Evolutionary conservation across 2,113 vertebrate genomes (phyloP).

Genomic region (Menidia beryllina): DNA sequence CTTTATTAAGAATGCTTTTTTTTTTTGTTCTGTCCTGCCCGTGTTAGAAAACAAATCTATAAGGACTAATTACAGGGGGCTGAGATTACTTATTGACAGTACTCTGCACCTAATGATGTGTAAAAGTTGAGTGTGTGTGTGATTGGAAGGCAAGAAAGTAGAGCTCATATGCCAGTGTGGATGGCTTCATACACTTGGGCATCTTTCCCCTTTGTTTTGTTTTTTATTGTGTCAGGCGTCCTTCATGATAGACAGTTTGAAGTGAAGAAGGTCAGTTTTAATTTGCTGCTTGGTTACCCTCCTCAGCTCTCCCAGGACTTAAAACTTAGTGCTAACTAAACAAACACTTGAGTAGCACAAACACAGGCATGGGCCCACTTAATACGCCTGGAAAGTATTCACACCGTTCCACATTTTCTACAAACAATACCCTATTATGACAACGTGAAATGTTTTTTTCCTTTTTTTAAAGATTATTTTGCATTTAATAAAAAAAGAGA

Average conservation of each 20-base stretch:
- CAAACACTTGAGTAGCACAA: conserved; percentile 26
- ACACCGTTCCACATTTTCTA: too few species aligned
- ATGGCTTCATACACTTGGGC: conserved; percentile 35
- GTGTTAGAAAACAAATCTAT: conserved; percentile 59
- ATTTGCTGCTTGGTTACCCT: conserved; percentile 79
- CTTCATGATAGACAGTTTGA: conserved; percentile 73
- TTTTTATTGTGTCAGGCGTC: conserved; percentile 46
- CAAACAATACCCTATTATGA: too few species aligned
- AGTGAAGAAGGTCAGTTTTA: conserved; percentile 75
- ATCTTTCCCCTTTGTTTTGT: conserved; percentile 44
- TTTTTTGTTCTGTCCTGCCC: conserved; percentile 56
- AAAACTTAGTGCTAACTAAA: conserved; percentile 60
- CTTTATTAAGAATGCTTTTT: conserved; percentile 58
- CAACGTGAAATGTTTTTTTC: too few species aligned
- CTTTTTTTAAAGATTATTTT: too few species aligned
- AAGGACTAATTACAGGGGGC: conserved; percentile 66
- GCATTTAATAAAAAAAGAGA: too few species aligned
- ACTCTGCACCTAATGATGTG: conserved; percentile 47
- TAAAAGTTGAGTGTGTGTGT: conserved; percentile 23
- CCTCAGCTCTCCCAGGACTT: conserved; percentile 56
- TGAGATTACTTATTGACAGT: conserved; percentile 69
- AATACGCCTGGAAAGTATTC: not conserved
- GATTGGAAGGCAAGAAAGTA: not conserved
- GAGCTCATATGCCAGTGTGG: conserved; percentile 8
- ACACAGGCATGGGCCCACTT: conserved; percentile 10